A percentile compares a stretch with the other conserved stretches of the same genome.
phyloP scores from a whole-genome alignment of 1,140 invertebrate genomes.

The Aphis craccivora region DNA sequence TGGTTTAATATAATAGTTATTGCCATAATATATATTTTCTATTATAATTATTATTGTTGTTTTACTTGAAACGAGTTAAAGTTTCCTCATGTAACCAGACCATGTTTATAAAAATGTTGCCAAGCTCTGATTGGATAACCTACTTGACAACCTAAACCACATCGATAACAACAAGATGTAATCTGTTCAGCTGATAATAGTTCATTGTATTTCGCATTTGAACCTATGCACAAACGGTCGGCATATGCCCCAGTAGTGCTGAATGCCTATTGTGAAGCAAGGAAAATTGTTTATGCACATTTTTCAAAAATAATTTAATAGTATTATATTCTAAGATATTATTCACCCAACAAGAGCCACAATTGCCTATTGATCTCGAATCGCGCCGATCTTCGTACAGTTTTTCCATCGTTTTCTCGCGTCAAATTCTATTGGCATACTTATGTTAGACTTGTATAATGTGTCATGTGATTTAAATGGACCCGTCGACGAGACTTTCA shows the following conservation, averaged over 20 bases:
- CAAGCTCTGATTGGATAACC: slow-evolving; percentile 71
- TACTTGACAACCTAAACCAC: slow-evolving; percentile 74
- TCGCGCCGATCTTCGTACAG: slow-evolving; percentile 80
- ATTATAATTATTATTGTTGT: neutral
- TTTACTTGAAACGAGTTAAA: slow-evolving; percentile 66
- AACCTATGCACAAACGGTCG: slow-evolving; percentile 74
- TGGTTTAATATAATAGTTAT: neutral
- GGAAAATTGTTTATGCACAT: neutral
- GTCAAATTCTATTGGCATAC: slow-evolving; percentile 80
- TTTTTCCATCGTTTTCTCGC: slow-evolving; percentile 79
- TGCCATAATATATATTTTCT: neutral
- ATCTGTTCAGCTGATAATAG: slow-evolving; percentile 73
- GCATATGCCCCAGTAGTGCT: slow-evolving; percentile 67
- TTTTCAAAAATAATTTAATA: neutral
- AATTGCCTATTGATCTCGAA: slow-evolving; percentile 79
- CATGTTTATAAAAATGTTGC: slow-evolving; percentile 67
- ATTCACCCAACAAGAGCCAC: slow-evolving; percentile 75
- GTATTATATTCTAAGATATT: neutral
- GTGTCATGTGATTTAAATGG: neutral
- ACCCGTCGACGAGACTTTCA: neutral
- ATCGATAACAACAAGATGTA: slow-evolving; percentile 70
- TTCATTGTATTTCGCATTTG: slow-evolving; percentile 67
- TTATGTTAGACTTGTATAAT: neutral
- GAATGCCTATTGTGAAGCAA: neutral
- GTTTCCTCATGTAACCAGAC: slow-evolving; percentile 72